Base-by-base conservation (phyloP, 2,113 vertebrate genomes). In the Stigmatopora nigra region DNA sequence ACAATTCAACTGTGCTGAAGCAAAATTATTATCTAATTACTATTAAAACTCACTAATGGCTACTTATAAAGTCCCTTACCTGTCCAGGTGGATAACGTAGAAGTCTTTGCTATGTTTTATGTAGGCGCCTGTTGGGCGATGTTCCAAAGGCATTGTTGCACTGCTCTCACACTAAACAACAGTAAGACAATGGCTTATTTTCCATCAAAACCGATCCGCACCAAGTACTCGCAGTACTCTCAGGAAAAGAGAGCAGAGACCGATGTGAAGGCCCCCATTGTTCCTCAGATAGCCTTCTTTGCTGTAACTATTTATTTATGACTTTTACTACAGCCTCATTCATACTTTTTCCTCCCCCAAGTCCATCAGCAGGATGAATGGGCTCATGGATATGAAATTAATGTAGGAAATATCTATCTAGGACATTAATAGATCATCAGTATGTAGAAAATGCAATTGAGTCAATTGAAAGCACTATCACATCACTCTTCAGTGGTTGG, bases 181-280 rank as follows among this genome's bases (percentile, higher is more conserved):
- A 62, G 66, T 61, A 78, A 75, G 74, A 91, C 90, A 91, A 91
- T 88, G 85, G 82, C 49, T 82, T 72, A 73, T 86, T 88, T 88
- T 84, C 76, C 77, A 74, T 85, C 79, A 76, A 83, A 84, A 83
- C 83, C 89, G 70, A 69, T 75, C 89, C 89, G 87, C 87, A 90
- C 89, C 90, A 88, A 92, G 90, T 88, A 92, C 90, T 90, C 83
- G 76, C 82, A 76, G 82, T 73, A 77, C 79, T 78, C 83, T 84
- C 72, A 79, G 78, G 74, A 31, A 31, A 31, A 31, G 25, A 86
- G 67, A 71, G 75, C 76, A 72, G 78, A 64, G 72, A 69, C 66
- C 64, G 52, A 76, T 68, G 12, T 14, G 88, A 90, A 85, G 78
- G 80, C 64, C 44, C 78, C 77, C 22, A 88, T 91, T 90, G 88